phyloP scores from a whole-genome alignment of 2,888 invertebrate species.

The Tanytarsus gracilentus region DNA sequence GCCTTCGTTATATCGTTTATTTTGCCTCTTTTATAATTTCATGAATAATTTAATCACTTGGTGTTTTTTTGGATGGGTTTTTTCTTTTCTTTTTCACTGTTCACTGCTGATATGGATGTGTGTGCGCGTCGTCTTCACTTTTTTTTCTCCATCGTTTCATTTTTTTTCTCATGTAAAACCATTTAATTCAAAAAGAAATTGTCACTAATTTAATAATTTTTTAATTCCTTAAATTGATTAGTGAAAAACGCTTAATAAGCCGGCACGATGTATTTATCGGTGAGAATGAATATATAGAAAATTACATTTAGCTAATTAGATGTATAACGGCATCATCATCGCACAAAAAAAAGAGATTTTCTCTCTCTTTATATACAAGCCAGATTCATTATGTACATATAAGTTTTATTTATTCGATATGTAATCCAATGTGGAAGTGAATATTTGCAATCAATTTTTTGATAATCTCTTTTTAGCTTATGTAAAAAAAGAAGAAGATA shows the following conservation, averaged over 20 bases:
- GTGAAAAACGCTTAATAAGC: not conserved
- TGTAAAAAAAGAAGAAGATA: too few species aligned
- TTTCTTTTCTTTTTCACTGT: constrained; percentile 10
- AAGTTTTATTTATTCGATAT: not conserved
- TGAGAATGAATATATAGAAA: not conserved
- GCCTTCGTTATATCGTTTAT: constrained; percentile 9
- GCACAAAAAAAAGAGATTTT: constrained; percentile 8
- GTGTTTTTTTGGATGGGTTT: constrained; percentile 22
- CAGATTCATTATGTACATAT: not conserved
- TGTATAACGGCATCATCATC: constrained; percentile 25
- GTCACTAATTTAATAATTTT: too few species aligned
- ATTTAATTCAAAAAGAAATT: not conserved
- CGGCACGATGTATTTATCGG: not conserved
- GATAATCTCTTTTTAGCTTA: constrained; percentile 14
- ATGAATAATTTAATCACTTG: constrained; percentile 29
- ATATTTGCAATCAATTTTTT: constrained; percentile 15
- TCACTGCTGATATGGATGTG: constrained; percentile 17
- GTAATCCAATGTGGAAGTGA: constrained; percentile 14
- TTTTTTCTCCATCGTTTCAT: constrained; percentile 19
- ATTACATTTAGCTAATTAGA: constrained; percentile 22
- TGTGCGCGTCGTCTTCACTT: constrained; percentile 28
- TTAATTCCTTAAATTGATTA: too few species aligned
- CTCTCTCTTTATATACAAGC: not conserved
- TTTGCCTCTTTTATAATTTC: constrained; percentile 26
- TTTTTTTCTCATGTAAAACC: too few species aligned